These are phyloP conservation scores for Thecocarcelia acutangulata DNA, from an alignment of 2,888 invertebrate genomes.

Conservation along the genomic window DNA sequence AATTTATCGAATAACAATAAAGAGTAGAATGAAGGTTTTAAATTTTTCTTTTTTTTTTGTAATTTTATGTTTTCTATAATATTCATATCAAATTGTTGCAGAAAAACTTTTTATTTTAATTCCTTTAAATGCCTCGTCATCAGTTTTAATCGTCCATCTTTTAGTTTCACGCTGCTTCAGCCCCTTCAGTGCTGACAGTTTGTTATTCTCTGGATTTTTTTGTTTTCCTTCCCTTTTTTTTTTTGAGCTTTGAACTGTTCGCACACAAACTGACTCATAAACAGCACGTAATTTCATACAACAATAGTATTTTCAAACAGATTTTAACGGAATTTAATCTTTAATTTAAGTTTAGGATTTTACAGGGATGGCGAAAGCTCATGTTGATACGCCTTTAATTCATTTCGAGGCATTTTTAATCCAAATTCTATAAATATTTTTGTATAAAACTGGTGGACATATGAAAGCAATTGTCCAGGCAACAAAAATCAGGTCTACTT, in stretches of 20 bases:
- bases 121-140: conserved; percentile 63
- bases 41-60: not conserved
- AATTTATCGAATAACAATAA: conserved; percentile 31
- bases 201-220: conserved; percentile 11
- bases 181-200: conserved; percentile 41
- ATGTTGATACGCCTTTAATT: no score
- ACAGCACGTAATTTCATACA: conserved; percentile 20
- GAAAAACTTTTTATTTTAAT: conserved; percentile 59
- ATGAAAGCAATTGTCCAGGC: no score
- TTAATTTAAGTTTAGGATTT: not conserved
- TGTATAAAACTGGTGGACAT: no score
- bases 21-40: conserved; percentile 3
- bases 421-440: no score
- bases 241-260: not conserved
- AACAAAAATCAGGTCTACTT: no score
- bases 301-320: not conserved
- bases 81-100: conserved; percentile 48
- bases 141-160: conserved; percentile 61
- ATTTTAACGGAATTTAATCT: conserved; percentile 22
- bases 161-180: conserved; percentile 14
- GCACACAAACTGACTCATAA: conserved; percentile 8
- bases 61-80: conserved; percentile 13
- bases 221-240: conserved; percentile 1
- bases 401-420: no score
- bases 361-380: no score